Base-by-base conservation (phyloP, 2,888 invertebrate species). In the Germaria angustata region DNA sequence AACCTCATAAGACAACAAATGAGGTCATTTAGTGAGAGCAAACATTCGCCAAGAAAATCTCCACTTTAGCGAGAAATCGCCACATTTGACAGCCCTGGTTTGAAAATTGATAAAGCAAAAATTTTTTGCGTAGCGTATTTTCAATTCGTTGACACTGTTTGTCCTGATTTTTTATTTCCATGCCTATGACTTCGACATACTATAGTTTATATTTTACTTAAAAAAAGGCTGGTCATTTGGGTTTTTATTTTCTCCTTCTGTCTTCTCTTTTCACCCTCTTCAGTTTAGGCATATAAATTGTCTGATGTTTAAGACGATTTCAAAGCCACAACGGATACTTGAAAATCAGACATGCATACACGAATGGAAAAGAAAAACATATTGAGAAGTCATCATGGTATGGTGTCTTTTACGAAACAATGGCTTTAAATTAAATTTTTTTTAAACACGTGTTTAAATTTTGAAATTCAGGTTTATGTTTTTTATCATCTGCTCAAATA, bases 401-500 rank as follows among this genome's bases (percentile, higher is more conserved):
- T 77, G 68, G 59, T 76, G 57, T 66, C 59, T 71, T 65, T 77
- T 66, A 32, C 51, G 72, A 79, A 73, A 79, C 59, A 59, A 34
- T 34, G 72, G 39, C 66, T 61, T 79, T 66, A 34, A 66, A 63
- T 28, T 28, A 32, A 2, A 22, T 59, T 46, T 72, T 57, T 76
- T 76, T 68, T 75, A 46, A 82, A 82, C 82, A 82, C 82, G 82
- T 82, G 82, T 82, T 76, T 76, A 75, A 82, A 71, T 82, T 82
- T 79, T 57, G 32, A 79, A 82, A 79, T 82, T 82, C 82, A 71
- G 79, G 82, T 79, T 66, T 79, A 51, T 41, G 36, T 65, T 63
- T 69, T 57, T 78, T 65, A 82, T 82, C 79, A 82, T 82, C 82
- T 79, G 82, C 82, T 82, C 36, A 82, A 79, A 76, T 75, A 82